Base-by-base conservation (phyloP, 35 echinoderm and acorn worm species). In the Apostichopus parvimensis region DNA sequence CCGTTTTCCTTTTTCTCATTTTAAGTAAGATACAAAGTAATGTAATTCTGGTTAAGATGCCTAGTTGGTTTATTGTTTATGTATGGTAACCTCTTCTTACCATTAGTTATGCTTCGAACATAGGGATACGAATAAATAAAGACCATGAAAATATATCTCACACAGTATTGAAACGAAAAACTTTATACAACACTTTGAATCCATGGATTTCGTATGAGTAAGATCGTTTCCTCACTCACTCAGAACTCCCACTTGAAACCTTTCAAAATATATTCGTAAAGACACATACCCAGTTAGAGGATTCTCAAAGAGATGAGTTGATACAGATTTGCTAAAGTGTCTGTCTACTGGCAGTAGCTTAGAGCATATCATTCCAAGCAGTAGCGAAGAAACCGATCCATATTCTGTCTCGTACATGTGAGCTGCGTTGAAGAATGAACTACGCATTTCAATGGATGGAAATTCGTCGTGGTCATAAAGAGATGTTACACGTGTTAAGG, bases 231-330 rank as follows among this genome's bases (percentile, higher is more conserved):
- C 28, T 34, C 34, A 45, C 34, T 45, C 34, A 45, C 34, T 45
- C 34, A 45, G 34, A 45, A 45, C 34, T 45, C 34, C 34, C 34
- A 45, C 34, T 14, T 68, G 11, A 14, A 18, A 68, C 18, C 11
- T 14, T 14, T 11, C 6, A 18, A 68, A 68, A 68, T 68, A 68
- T 68, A 9, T 68, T 14, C 4, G 64, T 68, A 14, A 68, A 68
- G 64, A 57, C 56, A 57, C 68, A 77, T 22, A 90, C 88, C 88
- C 53, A 5, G 45, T 64, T 24, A 17, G 5, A 10, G 90, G 21
- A 15, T 13, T 34, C 79, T 78, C 90, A 70, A 92, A 92, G 34
- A 92, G 79, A 55, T 92, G 90, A 6, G 64, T 55, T 54, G 90
- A 82, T n/a, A 92, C 52, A 12, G 55, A 57, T 18, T 62, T 57